Conservation (phyloP, 2,797 vertebrate genomes). For the Notamacropus eugenii region DNA sequence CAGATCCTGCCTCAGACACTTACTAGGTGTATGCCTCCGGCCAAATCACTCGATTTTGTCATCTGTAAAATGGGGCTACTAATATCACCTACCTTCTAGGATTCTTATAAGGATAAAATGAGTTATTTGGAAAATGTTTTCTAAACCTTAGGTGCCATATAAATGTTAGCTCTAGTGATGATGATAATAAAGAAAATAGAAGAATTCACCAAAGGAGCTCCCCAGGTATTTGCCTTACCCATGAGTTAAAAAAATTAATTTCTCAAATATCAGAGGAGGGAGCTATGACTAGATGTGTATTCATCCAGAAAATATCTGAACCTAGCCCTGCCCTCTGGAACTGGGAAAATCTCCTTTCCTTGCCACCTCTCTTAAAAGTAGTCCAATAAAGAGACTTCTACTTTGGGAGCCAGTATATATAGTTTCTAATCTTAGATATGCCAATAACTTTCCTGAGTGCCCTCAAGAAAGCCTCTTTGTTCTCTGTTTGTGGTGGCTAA, state of each 20-base stretch:
- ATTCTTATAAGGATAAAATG: too few species aligned
- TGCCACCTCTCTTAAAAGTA: not conserved
- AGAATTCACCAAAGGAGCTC: not conserved
- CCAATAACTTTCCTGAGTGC: not conserved
- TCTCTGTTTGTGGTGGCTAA: not conserved
- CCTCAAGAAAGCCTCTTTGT: not conserved
- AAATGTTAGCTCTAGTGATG: too few species aligned
- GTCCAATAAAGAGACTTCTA: not conserved
- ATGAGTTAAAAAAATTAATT: too few species aligned
- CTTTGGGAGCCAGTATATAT: not conserved
- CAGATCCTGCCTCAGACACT: not conserved
- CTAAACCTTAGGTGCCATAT: too few species aligned
- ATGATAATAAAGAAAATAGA: not conserved
- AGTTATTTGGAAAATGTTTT: not conserved
- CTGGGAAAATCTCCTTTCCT: not conserved
- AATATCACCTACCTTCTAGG: not conserved
- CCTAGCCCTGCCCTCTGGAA: not conserved
- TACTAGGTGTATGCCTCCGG: too few species aligned
- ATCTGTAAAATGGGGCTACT: not conserved
- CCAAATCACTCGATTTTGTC: too few species aligned
- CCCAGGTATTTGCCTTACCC: not conserved
- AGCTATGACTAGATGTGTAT: not conserved
- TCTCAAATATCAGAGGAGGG: not conserved
- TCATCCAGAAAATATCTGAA: not conserved
- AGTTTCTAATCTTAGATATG: not conserved